Base-by-base conservation (phyloP, 2,797 vertebrate genomes). In the Arremon brunneinucha region DNA sequence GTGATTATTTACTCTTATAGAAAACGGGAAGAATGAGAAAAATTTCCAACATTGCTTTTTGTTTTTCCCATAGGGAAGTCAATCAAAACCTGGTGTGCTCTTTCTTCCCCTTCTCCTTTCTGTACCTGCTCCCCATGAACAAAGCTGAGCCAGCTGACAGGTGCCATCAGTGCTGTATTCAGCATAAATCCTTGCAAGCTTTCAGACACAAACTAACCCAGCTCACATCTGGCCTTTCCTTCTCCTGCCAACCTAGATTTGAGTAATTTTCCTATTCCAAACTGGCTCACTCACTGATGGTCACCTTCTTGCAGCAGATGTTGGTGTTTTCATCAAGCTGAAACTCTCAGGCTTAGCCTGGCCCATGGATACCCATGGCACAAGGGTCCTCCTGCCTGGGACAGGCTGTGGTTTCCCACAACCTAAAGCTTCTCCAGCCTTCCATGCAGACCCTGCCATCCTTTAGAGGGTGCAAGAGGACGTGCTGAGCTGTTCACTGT, bases 131-230 rank as follows among this genome's bases (percentile, higher is more conserved):
- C 46, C 23, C 17, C 24, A 23, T 0, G 39, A 87, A 49, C 41
- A 68, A 68, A 0, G 0, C 19, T 35, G 14, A 84, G 16, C 21
- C 35, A 89, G 34, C 5, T 0, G 0, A 9, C 1, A 5, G 49
- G 39, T 26, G 15, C 8, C n/a, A 41, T 2, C 11, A 76, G 11
- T 11, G 59, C 41, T 24, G 26, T 17, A 52, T 37, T 75, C 35
- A 39, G 62, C 46, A 64, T 2, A 34, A 70, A 69, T 15, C 41
- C 71, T 27, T 82, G 28, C 23, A 62, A 62, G 43, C 46, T 76
- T 72, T 84, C 67, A 84, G 63, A 65, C 67, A 65, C 63, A 57
- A 76, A 55, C 8, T 18, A 78, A 62, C 32, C 12, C n/a, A 69
- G n/a, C 30, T 86, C 37, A 62, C n/a, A 32, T 26, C 20, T 34